Base-by-base conservation (phyloP, 2,888 invertebrate species). In the Cerceris rybyensis region DNA sequence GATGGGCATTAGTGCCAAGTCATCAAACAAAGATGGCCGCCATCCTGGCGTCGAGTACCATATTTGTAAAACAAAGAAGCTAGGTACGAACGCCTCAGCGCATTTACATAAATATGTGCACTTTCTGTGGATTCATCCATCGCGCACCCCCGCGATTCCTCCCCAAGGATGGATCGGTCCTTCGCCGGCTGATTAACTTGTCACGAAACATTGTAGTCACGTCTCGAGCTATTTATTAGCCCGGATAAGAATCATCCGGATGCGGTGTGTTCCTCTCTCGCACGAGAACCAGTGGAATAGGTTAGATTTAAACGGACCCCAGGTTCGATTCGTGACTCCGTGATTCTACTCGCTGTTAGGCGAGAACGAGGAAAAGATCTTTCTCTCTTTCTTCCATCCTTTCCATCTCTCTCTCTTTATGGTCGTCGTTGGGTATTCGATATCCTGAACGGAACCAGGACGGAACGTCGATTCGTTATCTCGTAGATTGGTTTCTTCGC, bases 191-290 rank as follows among this genome's bases (percentile, higher is more conserved):
- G 91, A 91, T 91, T 91, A 90, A 91, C 89, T 90, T 91, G 91
- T 91, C 91, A 90, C 87, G 89, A 91, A 91, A 90, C 78, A 83
- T 86, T 86, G 87, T 86, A 91, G 90, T 91, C 91, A 91, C 87
- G 90, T 89, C 88, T 87, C 85, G 87, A 86, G 84, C 88, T 89
- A 90, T 91, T 90, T 89, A 90, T 91, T 91, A 91, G 80, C 68
- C 28, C 75, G 79, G 86, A 87, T 86, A 86, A 83, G 65, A 75
- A 86, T 86, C 87, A 68, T 50, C 54, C 46, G 42, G 69, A 70
- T 54, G 60, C 59, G 57, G 39, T 39, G 58, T 54, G 57, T 58
- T 64, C 72, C 72, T 70, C 73, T 73, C 50, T 28, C 66, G 64
- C 39, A 46, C 46, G 60, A 17, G 43, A 52, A 7, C 46, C 39